Conservation (phyloP, 1,140 invertebrate species). For the Hormaphis cornu region DNA sequence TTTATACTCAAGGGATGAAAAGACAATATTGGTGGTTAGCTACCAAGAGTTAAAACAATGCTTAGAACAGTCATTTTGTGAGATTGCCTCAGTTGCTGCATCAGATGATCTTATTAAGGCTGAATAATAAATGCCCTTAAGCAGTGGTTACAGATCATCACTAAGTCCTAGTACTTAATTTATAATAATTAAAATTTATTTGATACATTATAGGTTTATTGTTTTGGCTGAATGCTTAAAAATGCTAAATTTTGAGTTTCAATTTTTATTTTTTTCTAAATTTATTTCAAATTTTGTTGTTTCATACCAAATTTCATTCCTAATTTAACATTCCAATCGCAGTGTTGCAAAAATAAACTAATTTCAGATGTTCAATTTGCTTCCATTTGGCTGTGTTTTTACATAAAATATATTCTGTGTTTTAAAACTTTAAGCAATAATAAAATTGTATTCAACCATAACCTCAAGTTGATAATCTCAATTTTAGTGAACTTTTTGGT, state of each 20-base stretch:
- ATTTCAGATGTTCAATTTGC: slow-evolving; percentile 4
- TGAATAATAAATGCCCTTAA: slow-evolving; percentile 13
- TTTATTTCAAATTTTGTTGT: slow-evolving; percentile 2
- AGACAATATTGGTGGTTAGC: slow-evolving; percentile 87
- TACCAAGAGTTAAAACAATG: slow-evolving; percentile 91
- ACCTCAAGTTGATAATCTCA: not conserved
- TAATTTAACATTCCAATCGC: slow-evolving; percentile 20
- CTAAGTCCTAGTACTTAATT: slow-evolving; percentile 22
- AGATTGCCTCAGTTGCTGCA: slow-evolving; percentile 56
- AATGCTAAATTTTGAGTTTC: slow-evolving; percentile 10
- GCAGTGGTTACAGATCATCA: not conserved
- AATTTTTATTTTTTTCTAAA: not conserved
- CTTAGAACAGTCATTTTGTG: slow-evolving; percentile 82
- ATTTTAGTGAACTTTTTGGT: slow-evolving; percentile 7
- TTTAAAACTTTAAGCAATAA: slow-evolving; percentile 17
- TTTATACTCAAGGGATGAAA: slow-evolving; percentile 89
- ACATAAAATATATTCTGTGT: not conserved
- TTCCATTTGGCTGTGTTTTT: slow-evolving; percentile 29
- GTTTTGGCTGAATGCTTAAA: not conserved
- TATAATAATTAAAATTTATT: not conserved
- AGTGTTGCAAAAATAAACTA: slow-evolving; percentile 12
- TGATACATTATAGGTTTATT: not conserved
- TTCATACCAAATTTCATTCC: slow-evolving; percentile 22
- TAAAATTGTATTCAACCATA: not conserved
- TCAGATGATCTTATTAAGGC: slow-evolving; percentile 17